Percentiles rank a stretch among this genome's conserved stretches.
Conservation (phyloP, 37 sponge, comb jelly and placozoan species). For the Hormiphora californensis region DNA sequence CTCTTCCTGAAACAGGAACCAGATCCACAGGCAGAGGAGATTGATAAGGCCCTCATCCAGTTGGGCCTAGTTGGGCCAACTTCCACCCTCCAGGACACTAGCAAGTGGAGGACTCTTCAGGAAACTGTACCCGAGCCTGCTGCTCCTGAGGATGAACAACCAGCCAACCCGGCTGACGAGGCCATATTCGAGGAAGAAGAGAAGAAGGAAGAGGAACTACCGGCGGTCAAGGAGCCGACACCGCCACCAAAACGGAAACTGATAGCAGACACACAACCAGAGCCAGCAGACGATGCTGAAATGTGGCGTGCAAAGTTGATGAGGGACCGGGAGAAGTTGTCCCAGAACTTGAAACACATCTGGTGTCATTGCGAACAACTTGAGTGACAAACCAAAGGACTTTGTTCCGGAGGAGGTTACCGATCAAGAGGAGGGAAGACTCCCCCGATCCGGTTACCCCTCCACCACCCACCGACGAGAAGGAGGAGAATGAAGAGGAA, state of each 20-base stretch:
- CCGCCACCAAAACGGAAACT: slow-evolving; percentile 17
- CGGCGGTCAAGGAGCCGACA: neutral
- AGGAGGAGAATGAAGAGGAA: too few species aligned
- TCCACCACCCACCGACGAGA: neutral
- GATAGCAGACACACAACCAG: neutral
- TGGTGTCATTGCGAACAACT: neutral
- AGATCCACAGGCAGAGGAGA: slow-evolving; percentile 22
- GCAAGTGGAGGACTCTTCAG: slow-evolving; percentile 27
- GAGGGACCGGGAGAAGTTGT: neutral
- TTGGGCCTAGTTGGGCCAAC: slow-evolving; percentile 7
- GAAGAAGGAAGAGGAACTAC: neutral
- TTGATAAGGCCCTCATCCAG: slow-evolving; percentile 34
- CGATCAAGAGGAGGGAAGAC: neutral
- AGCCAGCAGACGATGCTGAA: neutral
- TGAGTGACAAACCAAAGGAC: slow-evolving; percentile 30
- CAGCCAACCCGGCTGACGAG: neutral
- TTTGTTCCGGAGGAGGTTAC: neutral
- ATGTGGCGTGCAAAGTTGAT: neutral
- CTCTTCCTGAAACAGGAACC: neutral
- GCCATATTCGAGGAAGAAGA: slow-evolving; percentile 13
- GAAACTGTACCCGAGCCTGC: neutral
- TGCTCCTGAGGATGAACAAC: neutral
- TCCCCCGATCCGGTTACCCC: neutral
- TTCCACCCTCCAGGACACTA: neutral
- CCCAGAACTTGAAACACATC: neutral